phyloP scores from a whole-genome alignment of 2,113 vertebrate species.

The Cephalophus harveyi region DNA sequence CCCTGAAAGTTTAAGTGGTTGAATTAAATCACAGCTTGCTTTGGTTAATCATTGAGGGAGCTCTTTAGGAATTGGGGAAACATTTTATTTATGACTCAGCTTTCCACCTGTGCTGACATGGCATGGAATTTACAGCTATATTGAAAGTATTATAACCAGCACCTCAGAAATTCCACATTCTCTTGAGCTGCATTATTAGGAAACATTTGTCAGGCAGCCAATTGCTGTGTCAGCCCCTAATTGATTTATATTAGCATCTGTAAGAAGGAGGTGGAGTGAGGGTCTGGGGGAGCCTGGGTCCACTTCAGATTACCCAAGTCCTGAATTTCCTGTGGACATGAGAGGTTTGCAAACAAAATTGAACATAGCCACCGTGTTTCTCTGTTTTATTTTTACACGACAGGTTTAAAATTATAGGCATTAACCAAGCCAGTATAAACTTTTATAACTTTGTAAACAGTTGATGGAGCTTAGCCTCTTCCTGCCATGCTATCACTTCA shows the following conservation, averaged over 20 bases:
- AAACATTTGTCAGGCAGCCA: conserved; percentile 87
- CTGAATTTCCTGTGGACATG: neutral
- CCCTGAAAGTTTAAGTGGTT: conserved; percentile 50
- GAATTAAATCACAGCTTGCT: conserved; percentile 64
- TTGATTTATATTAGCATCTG: conserved; percentile 89
- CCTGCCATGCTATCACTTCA: conserved; percentile 34
- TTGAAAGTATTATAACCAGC: conserved; percentile 84
- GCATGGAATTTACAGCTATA: conserved; percentile 85
- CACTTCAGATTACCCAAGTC: neutral
- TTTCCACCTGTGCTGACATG: conserved; percentile 87
- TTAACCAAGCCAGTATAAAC: neutral
- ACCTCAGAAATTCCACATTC: conserved; percentile 86
- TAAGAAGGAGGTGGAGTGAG: conserved; percentile 59
- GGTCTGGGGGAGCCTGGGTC: neutral
- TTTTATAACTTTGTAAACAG: conserved; percentile 41
- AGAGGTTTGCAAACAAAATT: conserved; percentile 43
- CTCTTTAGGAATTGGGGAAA: conserved; percentile 39
- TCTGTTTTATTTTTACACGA: neutral
- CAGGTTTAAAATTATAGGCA: neutral
- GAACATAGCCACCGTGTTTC: neutral
- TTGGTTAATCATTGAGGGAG: conserved; percentile 55
- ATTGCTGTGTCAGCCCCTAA: conserved; percentile 81
- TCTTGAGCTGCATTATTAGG: conserved; percentile 81
- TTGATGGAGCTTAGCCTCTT: conserved; percentile 33
- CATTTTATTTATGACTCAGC: conserved; percentile 77